phyloP scores from a whole-genome alignment of 2,888 invertebrate genomes.

The Orchesella flavescens region DNA sequence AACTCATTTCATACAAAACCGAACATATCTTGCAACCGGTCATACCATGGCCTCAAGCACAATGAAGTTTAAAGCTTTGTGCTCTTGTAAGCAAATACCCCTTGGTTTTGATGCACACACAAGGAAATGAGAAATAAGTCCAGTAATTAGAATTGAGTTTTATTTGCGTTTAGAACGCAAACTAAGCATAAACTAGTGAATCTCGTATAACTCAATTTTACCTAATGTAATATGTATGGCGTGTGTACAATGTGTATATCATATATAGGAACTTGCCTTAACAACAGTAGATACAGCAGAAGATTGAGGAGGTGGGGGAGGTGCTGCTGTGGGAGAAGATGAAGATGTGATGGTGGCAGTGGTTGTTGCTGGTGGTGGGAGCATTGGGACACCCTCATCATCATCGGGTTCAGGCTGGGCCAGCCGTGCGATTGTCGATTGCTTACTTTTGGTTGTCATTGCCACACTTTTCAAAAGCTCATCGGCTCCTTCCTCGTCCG shows the following conservation, averaged over 20 bases:
- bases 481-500: constrained; percentile 72
- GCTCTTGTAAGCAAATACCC: too few relatives aligned
- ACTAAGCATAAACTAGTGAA: neutral
- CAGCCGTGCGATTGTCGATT: constrained; percentile 72
- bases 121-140: neutral
- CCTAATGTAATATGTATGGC: neutral
- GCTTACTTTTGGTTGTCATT: constrained; percentile 72
- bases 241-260: neutral
- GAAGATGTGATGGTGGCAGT: constrained; percentile 74
- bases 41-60: too few relatives aligned
- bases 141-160: neutral
- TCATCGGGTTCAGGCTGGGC: constrained; percentile 72
- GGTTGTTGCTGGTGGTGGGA: constrained; percentile 75
- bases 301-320: constrained; percentile 74
- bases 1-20: too few relatives aligned
- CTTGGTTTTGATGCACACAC: too few relatives aligned
- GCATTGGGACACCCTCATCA: constrained; percentile 71
- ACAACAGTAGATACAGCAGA: constrained; percentile 71
- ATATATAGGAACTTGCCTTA: constrained; percentile 65
- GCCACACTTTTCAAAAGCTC: constrained; percentile 72
- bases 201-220: neutral
- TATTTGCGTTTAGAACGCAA: too few relatives aligned
- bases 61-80: too few relatives aligned
- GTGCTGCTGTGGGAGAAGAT: constrained; percentile 73
- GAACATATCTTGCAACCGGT: too few relatives aligned